A percentile compares a stretch with the other conserved stretches of the same genome.
Conservation (phyloP, 2,797 vertebrate genomes). For the Peromyscus aztecus region DNA sequence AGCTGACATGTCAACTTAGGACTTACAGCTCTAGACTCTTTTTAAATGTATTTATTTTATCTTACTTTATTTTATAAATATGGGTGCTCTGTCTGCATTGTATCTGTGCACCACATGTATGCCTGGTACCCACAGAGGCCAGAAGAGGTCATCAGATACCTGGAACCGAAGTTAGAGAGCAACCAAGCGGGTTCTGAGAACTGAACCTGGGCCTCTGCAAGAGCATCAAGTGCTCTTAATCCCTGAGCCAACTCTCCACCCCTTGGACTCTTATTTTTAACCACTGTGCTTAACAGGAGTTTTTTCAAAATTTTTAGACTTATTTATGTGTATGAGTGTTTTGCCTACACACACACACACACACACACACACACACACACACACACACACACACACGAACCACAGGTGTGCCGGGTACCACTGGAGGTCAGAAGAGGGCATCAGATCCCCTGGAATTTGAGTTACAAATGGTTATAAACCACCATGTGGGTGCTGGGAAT, state of each 20-base stretch:
- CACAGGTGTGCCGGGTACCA: neutral
- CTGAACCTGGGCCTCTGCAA: neutral
- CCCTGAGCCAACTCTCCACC: neutral
- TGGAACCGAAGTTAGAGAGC: neutral
- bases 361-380: too few relatives aligned
- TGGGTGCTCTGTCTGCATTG: neutral
- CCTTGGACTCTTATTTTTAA: conserved; percentile 20
- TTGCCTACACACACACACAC: neutral
- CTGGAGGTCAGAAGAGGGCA: neutral
- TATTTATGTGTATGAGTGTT: neutral
- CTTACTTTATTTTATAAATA: neutral
- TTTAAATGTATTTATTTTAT: neutral
- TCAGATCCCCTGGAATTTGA: neutral
- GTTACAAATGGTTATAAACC: neutral
- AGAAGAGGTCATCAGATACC: neutral
- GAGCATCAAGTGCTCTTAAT: neutral
- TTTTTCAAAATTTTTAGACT: neutral
- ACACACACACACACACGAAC: neutral
- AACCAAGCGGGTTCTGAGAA: neutral
- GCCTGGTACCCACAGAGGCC: neutral
- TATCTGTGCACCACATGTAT: neutral
- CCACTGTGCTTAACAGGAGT: neutral
- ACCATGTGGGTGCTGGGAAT: neutral
- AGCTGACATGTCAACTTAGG: neutral
- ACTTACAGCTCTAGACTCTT: neutral